Conservation (phyloP, 2,797 vertebrate species). For the Leucoraja ocellata region DNA sequence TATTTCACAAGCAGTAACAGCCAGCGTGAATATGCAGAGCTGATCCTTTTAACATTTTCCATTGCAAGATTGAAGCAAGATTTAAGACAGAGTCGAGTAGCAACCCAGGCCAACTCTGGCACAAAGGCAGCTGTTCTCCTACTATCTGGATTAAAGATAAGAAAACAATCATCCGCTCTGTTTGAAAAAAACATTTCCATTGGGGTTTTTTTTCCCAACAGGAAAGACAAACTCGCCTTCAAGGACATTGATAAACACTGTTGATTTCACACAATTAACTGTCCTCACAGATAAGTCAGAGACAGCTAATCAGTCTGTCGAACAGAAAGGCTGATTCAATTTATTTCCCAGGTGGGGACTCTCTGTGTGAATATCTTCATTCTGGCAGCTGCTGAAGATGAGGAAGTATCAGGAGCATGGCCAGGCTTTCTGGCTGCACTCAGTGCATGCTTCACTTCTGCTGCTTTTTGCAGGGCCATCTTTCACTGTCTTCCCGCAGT, state of each 20-base stretch:
- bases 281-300: conserved; percentile 16
- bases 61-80: too few relatives aligned
- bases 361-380: neutral
- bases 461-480: conserved; percentile 3
- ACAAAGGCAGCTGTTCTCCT: neutral
- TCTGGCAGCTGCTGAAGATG: neutral
- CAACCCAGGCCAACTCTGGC: conserved; percentile 3
- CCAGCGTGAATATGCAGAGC: neutral
- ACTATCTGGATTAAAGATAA: conserved; percentile 32
- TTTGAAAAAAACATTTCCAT: conserved; percentile 25
- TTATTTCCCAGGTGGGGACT: neutral
- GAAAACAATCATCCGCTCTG: neutral
- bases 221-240: neutral
- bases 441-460: neutral
- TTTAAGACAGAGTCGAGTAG: neutral
- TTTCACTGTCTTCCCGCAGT: conserved; percentile 18
- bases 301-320: conserved; percentile 10
- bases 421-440: neutral
- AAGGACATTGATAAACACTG: conserved; percentile 23
- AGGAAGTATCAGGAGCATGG: neutral
- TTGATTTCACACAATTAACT: conserved; percentile 35
- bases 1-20: neutral
- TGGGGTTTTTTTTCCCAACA: too few relatives aligned
- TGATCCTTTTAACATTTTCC: neutral
- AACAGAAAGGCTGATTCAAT: neutral